Conservation (phyloP, 2,888 invertebrate species). For the Steromphala cineraria region DNA sequence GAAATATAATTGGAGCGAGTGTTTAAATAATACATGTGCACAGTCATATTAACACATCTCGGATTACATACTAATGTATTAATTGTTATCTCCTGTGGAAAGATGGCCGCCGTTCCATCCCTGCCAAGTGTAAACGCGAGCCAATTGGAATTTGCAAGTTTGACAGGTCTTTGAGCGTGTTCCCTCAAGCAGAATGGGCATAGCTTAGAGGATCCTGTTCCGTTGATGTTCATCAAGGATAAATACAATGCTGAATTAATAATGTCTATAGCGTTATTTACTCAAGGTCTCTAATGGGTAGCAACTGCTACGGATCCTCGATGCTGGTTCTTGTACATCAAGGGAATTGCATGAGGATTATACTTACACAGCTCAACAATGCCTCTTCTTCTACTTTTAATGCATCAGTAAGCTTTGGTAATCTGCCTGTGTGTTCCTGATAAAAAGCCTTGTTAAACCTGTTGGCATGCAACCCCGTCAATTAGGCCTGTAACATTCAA, state of each 20-base stretch:
- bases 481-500: too few relatives aligned
- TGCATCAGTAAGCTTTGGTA: background rate
- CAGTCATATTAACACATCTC: background rate
- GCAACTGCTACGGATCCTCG: background rate
- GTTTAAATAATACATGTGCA: background rate
- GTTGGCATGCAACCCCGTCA: too few relatives aligned
- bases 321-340: background rate
- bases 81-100: background rate
- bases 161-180: background rate
- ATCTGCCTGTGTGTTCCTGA: background rate
- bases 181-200: background rate
- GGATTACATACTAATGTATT: constrained; percentile 3
- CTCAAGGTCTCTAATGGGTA: background rate
- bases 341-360: background rate
- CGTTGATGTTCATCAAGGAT: background rate
- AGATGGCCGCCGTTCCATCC: background rate
- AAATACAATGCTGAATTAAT: background rate
- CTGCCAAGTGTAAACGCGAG: background rate
- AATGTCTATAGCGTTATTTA: constrained; percentile 5
- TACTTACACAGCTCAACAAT: background rate
- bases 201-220: background rate
- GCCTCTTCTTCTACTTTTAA: background rate
- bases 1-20: background rate
- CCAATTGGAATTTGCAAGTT: background rate
- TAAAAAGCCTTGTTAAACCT: too few relatives aligned